Percentiles rank a stretch among this genome's conserved stretches.
These are phyloP conservation scores for Temnothorax curvispinosus DNA, from an alignment of 1,140 invertebrate species.

Conservation along the genomic window DNA sequence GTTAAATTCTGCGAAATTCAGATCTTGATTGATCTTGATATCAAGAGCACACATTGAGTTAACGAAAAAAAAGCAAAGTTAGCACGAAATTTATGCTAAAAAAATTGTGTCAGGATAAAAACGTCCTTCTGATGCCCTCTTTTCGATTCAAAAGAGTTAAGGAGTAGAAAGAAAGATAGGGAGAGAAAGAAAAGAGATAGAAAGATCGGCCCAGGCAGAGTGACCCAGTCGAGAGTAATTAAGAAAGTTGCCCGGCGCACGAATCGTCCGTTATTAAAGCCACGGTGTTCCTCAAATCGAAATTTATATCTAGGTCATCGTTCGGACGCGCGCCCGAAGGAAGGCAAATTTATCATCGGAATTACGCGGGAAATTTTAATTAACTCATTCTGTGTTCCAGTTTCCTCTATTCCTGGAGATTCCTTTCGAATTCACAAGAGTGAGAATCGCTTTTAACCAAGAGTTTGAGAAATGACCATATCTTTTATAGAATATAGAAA, in stretches of 20 bases:
- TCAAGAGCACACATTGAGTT: neutral
- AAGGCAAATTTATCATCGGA: constrained; percentile 70
- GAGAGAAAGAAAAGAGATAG: constrained; percentile 5
- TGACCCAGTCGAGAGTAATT: constrained; percentile 66
- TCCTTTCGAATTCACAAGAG: constrained; percentile 4
- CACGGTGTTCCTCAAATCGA: constrained; percentile 60
- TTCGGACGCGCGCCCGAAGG: constrained; percentile 35
- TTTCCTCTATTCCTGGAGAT: constrained; percentile 11
- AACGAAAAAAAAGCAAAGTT: neutral
- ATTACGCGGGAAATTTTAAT: constrained; percentile 74
- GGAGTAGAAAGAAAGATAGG: neutral
- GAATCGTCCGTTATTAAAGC: constrained; percentile 73
- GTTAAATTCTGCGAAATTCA: constrained; percentile 8
- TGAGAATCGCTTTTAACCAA: constrained; percentile 16
- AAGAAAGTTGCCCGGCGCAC: constrained; percentile 69
- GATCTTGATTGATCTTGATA: constrained; percentile 5
- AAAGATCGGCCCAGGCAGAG: neutral
- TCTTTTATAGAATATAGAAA: neutral
- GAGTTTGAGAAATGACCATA: neutral
- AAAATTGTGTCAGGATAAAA: neutral
- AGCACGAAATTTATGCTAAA: constrained; percentile 20
- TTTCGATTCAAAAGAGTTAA: constrained; percentile 44
- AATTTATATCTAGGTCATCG: constrained; percentile 72
- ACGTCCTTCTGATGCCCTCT: neutral
- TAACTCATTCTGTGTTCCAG: constrained; percentile 62